Conservation (phyloP, 2,113 vertebrate species). For the Paradoxurus hermaphroditus region DNA sequence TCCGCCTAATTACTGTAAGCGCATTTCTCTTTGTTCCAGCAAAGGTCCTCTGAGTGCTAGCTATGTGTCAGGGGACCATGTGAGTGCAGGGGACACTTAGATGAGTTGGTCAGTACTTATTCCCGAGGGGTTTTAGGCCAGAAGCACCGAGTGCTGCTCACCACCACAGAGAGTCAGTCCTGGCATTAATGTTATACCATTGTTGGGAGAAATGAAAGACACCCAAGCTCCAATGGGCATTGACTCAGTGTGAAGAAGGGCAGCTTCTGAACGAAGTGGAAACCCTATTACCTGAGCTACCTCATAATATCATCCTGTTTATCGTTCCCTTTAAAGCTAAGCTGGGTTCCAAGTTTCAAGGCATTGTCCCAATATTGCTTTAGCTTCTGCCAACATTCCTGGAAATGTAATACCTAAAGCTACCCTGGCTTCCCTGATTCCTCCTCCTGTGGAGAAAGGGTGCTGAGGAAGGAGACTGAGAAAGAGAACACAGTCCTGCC, state of each 20-base stretch:
- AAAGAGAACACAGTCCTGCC: no score
- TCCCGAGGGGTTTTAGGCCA: not conserved
- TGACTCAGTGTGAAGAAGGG: accelerated
- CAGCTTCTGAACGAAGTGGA: not conserved
- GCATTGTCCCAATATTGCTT: not conserved
- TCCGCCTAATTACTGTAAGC: no score
- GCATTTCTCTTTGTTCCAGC: not conserved
- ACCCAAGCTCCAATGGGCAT: accelerated
- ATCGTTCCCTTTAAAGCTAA: not conserved
- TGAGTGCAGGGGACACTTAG: not conserved
- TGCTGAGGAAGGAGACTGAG: not conserved
- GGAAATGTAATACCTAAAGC: not conserved
- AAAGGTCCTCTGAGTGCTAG: not conserved
- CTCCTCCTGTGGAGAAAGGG: not conserved
- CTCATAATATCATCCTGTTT: not conserved
- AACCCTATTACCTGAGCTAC: not conserved
- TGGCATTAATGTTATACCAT: no score
- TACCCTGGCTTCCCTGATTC: accelerated
- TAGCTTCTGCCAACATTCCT: not conserved
- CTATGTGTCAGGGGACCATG: not conserved
- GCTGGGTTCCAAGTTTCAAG: not conserved
- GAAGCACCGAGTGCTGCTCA: not conserved
- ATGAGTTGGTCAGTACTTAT: not conserved
- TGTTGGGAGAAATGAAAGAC: not conserved
- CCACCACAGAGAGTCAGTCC: not conserved